Conservation (phyloP, 2,797 vertebrate genomes). For the Podarcis siculus region DNA sequence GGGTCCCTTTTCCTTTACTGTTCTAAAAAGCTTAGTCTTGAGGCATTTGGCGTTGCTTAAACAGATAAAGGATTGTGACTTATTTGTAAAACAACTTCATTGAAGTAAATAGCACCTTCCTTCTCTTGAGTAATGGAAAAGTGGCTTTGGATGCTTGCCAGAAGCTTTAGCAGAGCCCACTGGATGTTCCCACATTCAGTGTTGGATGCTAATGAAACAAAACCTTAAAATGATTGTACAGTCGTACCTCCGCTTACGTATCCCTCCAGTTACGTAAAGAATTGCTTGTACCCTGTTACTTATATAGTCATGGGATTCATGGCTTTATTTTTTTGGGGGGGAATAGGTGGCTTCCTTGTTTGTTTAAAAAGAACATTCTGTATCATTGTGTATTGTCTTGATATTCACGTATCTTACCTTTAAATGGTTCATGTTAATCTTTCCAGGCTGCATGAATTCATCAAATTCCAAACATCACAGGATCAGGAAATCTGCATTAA, state of each 20-base stretch:
- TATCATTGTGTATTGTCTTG: constrained; percentile 31
- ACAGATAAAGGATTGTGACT: too few relatives aligned
- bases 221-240: background rate
- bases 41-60: too few relatives aligned
- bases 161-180: background rate
- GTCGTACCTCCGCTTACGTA: too few relatives aligned
- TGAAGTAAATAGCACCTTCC: background rate
- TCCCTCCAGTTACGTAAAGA: too few relatives aligned
- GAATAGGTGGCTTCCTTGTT: background rate
- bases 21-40: too few relatives aligned
- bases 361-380: background rate
- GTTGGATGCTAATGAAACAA: background rate
- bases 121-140: background rate
- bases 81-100: background rate
- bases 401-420: constrained; percentile 16
- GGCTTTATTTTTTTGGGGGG: background rate
- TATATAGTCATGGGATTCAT: background rate
- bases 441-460: constrained; percentile 91
- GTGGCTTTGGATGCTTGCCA: background rate
- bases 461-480: constrained; percentile 81
- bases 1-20: too few relatives aligned
- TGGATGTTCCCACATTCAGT: background rate
- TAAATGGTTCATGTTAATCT: constrained; percentile 62
- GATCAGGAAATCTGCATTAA: constrained; percentile 75
- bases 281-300: background rate